A percentile compares a stretch with the other conserved stretches of the same genome.
phyloP scores from a whole-genome alignment of 2,888 invertebrate genomes.

The Aethes cnicana region DNA sequence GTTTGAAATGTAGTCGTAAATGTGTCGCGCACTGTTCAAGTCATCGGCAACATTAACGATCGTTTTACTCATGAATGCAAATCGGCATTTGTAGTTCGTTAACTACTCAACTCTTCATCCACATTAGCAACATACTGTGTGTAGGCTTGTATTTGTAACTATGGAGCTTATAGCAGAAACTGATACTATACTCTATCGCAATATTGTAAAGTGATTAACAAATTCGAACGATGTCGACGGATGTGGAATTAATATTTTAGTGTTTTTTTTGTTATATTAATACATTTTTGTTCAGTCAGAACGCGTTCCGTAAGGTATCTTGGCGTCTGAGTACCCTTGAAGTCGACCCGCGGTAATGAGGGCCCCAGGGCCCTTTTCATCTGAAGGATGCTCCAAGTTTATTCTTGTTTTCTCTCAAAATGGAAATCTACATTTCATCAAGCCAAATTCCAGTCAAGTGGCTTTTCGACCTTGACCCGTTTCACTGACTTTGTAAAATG shows the following conservation, averaged over 20 bases:
- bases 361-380: neutral
- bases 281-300: neutral
- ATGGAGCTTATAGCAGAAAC: neutral
- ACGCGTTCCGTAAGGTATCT: conserved; percentile 7
- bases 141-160: neutral
- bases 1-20: too few relatives aligned
- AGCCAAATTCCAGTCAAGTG: neutral
- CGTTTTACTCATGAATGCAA: conserved; percentile 2
- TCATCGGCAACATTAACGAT: too few relatives aligned
- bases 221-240: neutral
- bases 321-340: neutral
- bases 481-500: neutral
- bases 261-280: neutral
- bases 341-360: conserved; percentile 17
- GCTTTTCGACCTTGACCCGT: conserved; percentile 10
- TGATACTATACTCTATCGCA: too few relatives aligned
- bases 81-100: conserved; percentile 3
- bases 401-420: conserved; percentile 7
- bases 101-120: conserved; percentile 18
- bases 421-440: conserved; percentile 2
- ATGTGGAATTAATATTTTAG: neutral
- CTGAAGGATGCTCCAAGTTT: conserved; percentile 18
- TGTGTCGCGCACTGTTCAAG: too few relatives aligned
- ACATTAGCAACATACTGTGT: conserved; percentile 36
- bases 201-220: neutral